phyloP scores from a whole-genome alignment of 2,113 vertebrate genomes.

The Hemibagrus wyckioides region DNA sequence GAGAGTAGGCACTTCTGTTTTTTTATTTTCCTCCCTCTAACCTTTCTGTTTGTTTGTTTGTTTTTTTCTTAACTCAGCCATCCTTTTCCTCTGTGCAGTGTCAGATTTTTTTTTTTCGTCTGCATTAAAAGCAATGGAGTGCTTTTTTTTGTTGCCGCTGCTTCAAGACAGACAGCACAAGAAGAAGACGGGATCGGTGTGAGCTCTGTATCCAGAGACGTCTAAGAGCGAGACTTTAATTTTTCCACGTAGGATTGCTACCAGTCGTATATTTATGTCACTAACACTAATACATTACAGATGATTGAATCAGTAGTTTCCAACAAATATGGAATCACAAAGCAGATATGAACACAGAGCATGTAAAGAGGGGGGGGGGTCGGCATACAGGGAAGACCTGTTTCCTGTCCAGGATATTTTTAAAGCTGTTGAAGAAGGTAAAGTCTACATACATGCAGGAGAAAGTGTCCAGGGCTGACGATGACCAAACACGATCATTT shows the following conservation, averaged over 20 bases:
- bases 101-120: background rate
- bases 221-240: background rate
- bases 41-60: background rate
- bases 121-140: slow-evolving; percentile 6
- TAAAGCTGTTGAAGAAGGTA: background rate
- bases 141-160: background rate
- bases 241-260: slow-evolving; percentile 6
- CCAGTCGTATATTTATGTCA: slow-evolving; percentile 6
- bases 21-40: slow-evolving; percentile 16
- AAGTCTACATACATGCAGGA: slow-evolving; percentile 10
- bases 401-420: background rate
- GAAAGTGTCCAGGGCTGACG: background rate
- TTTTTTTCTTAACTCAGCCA: background rate
- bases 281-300: slow-evolving; percentile 20
- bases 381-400: background rate
- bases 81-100: slow-evolving; percentile 13
- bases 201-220: background rate
- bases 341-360: slow-evolving; percentile 1
- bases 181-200: slow-evolving; percentile 26
- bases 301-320: slow-evolving; percentile 35
- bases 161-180: slow-evolving; percentile 28
- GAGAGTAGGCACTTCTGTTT: slow-evolving; percentile 72
- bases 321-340: background rate
- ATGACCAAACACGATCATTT: background rate
- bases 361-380: background rate